Base-by-base conservation (phyloP, 1,140 invertebrate species). In the Saxidomus purpurata region DNA sequence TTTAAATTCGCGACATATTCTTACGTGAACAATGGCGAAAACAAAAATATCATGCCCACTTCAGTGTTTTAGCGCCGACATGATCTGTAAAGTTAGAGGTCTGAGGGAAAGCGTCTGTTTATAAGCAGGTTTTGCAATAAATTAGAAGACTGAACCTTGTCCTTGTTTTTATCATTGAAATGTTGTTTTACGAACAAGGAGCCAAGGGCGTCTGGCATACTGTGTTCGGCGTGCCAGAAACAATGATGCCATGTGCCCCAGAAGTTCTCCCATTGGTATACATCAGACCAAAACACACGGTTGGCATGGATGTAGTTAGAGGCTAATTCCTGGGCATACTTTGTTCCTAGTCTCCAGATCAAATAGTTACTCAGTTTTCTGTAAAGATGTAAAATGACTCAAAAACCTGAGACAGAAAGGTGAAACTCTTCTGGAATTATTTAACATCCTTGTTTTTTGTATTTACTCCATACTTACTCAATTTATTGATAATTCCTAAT, bases 361-460 rank as follows among this genome's bases (percentile, higher is more conserved):
- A 97, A 90, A 92, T 97, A 97, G 91, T 97, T 97, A 93, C 97
- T 97, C 81, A 97, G 89, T 25, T 96, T 95, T 87, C 96, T 97
- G 91, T 36, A 85, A 85, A 6, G 15, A 52, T 28, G 15, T 43
- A 15, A 43, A 43, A 15, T 43, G 15, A 43, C 43, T 43, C 43
- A 8, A n/a, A n/a, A n/a, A n/a, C n/a, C n/a, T n/a, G n/a, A n/a
- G n/a, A n/a, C n/a, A n/a, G n/a, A n/a, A n/a, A n/a, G n/a, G n/a
- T n/a, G n/a, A n/a, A n/a, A n/a, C n/a, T n/a, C n/a, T n/a, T n/a
- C n/a, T n/a, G n/a, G n/a, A n/a, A n/a, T n/a, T n/a, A n/a, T n/a
- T n/a, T n/a, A n/a, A n/a, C n/a, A n/a, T n/a, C n/a, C n/a, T n/a
- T n/a, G n/a, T n/a, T n/a, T n/a, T n/a, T n/a, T n/a, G n/a, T n/a